Percentiles rank a stretch among this genome's conserved stretches.
phyloP scores from a whole-genome alignment of 2,797 vertebrate genomes.

The Tapera naevia region DNA sequence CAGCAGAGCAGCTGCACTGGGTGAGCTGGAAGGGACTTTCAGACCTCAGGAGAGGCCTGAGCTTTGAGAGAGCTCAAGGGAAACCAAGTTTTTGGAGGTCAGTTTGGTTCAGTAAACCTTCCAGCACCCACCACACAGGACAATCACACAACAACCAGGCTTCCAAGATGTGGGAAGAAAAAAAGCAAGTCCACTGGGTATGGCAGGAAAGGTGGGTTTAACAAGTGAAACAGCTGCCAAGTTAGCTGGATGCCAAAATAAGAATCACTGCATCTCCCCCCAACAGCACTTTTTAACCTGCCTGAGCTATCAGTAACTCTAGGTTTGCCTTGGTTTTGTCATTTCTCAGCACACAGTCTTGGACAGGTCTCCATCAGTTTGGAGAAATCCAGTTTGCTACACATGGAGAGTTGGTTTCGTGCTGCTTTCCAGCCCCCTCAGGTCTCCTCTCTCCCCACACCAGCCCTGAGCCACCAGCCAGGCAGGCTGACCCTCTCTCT shows the following conservation, averaged over 20 bases:
- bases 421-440: not conserved
- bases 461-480: not conserved
- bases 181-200: not conserved
- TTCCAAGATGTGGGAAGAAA: not conserved
- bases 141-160: accelerated
- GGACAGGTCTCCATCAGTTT: not conserved
- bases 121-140: accelerated
- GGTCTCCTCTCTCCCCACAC: not conserved
- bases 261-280: not conserved
- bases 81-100: not conserved
- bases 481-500: not conserved
- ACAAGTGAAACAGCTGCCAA: not conserved
- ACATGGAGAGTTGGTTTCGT: accelerated
- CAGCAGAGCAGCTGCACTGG: not conserved
- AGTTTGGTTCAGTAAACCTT: not conserved
- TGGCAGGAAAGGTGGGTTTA: not conserved
- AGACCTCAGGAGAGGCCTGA: not conserved
- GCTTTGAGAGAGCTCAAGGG: not conserved
- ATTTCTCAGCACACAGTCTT: not conserved
- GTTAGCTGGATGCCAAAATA: not conserved
- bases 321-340: not conserved
- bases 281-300: not conserved
- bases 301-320: not conserved
- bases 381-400: not conserved
- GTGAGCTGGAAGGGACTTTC: not conserved